phyloP scores from a whole-genome alignment of 2,113 vertebrate species.

The Vicugna pacos region DNA sequence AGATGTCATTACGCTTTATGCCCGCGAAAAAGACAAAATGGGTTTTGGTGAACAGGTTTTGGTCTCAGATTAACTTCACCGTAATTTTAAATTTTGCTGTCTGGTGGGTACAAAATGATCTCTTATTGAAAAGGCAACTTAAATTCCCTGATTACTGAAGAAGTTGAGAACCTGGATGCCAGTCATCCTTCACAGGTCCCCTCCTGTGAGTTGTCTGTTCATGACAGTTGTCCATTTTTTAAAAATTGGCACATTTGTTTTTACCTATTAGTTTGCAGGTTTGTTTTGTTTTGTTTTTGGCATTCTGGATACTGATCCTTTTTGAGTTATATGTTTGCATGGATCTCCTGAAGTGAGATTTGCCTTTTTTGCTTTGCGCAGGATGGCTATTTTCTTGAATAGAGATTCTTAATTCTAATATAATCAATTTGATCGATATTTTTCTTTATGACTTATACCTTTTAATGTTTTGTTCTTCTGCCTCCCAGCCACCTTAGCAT shows the following conservation, averaged over 20 bases:
- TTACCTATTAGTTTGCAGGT: background rate
- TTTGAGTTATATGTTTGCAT: background rate
- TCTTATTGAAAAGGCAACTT: background rate
- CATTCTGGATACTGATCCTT: rapidly evolving
- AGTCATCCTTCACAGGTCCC: background rate
- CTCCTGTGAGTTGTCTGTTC: background rate
- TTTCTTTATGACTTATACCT: background rate
- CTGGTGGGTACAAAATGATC: background rate
- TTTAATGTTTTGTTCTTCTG: background rate
- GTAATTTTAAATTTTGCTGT: background rate
- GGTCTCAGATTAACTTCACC: background rate
- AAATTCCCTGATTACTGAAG: background rate
- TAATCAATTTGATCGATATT: background rate
- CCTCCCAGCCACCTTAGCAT: too few relatives aligned
- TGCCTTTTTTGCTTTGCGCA: background rate
- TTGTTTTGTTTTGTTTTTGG: background rate
- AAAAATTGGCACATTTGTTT: background rate
- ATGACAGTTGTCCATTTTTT: background rate
- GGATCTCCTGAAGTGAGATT: background rate
- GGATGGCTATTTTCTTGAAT: background rate
- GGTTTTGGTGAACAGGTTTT: background rate
- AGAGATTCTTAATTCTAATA: background rate
- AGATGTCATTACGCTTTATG: too few relatives aligned
- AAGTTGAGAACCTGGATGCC: background rate
- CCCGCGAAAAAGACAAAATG: background rate